These are phyloP conservation scores for Agrochola lota DNA, from an alignment of 2,888 invertebrate species.

Conservation along the genomic window DNA sequence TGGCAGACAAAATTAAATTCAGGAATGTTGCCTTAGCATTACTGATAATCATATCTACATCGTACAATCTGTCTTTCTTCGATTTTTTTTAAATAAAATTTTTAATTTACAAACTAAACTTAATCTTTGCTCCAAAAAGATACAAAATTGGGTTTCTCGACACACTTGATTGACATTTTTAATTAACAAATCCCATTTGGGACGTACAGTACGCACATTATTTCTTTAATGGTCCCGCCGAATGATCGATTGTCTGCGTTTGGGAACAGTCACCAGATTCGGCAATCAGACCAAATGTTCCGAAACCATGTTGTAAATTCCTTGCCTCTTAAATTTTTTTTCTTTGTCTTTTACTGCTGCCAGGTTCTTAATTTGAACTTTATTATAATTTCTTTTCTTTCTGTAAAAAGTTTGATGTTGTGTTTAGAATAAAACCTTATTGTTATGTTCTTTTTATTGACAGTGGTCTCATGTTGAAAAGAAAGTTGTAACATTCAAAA, in stretches of 20 bases:
- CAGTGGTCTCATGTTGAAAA: slow-evolving; percentile 12
- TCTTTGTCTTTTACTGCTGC: not conserved
- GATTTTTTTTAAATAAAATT: too few relatives aligned
- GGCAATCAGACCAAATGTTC: slow-evolving; percentile 50
- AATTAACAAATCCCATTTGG: slow-evolving; percentile 82
- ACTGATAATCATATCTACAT: not conserved
- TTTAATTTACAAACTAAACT: slow-evolving; percentile 4
- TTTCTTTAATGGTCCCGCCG: slow-evolving; percentile 66
- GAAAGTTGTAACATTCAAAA: slow-evolving; percentile 8
- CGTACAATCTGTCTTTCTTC: too few relatives aligned
- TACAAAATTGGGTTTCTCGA: slow-evolving; percentile 73
- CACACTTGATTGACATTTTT: slow-evolving; percentile 85
- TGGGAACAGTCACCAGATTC: slow-evolving; percentile 60
- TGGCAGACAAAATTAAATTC: too few relatives aligned
- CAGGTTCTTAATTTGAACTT: slow-evolving; percentile 30
- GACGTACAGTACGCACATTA: slow-evolving; percentile 65
- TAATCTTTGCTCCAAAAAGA: slow-evolving; percentile 73
- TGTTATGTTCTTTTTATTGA: slow-evolving; percentile 20
- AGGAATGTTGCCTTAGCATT: not conserved
- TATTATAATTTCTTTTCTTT: not conserved
- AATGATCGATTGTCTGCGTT: slow-evolving; percentile 76
- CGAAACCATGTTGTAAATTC: slow-evolving; percentile 48
- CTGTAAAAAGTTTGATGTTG: not conserved
- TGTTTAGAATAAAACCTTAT: not conserved
- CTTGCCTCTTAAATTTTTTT: slow-evolving; percentile 14